phyloP scores from a whole-genome alignment of 2,888 invertebrate species.

The Drosophila prostipennis region DNA sequence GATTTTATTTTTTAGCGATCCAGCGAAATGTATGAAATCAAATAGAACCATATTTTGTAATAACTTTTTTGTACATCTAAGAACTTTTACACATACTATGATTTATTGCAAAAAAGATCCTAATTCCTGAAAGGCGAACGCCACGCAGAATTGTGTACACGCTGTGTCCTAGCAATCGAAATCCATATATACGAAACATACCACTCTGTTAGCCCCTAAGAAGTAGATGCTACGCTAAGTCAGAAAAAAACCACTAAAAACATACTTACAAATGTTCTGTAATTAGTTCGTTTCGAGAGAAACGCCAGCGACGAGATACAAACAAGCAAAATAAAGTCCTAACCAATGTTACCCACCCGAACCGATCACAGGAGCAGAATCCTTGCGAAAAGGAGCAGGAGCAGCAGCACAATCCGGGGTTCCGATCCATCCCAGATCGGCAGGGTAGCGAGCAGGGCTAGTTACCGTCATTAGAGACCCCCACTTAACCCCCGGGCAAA shows the following conservation, averaged over 20 bases:
- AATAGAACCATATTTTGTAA: conserved; percentile 69
- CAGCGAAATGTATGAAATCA: conserved; percentile 50
- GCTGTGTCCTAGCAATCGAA: conserved; percentile 35
- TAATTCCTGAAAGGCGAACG: conserved; percentile 17
- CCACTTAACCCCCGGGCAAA: conserved; percentile 36
- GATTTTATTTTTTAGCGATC: conserved; percentile 43
- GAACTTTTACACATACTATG: conserved; percentile 49
- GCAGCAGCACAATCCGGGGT: conserved; percentile 13
- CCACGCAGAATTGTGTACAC: not conserved
- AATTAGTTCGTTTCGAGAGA: conserved; percentile 58
- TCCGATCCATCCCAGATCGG: conserved; percentile 4
- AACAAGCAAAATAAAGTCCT: conserved; percentile 60
- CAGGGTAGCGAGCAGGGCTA: conserved; percentile 35
- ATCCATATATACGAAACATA: conserved; percentile 27
- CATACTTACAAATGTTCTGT: conserved; percentile 51
- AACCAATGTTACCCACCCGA: conserved; percentile 71
- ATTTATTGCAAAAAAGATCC: conserved; percentile 25
- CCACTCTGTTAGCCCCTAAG: conserved; percentile 68
- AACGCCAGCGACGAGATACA: conserved; percentile 27
- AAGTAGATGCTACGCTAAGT: conserved; percentile 55
- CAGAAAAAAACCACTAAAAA: conserved; percentile 22
- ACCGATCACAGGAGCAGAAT: conserved; percentile 46
- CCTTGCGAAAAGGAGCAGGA: conserved; percentile 12
- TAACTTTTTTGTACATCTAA: conserved; percentile 59
- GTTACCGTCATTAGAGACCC: conserved; percentile 28